Conservation (phyloP, 2,113 vertebrate genomes). For the Recurvirostra avosetta region DNA sequence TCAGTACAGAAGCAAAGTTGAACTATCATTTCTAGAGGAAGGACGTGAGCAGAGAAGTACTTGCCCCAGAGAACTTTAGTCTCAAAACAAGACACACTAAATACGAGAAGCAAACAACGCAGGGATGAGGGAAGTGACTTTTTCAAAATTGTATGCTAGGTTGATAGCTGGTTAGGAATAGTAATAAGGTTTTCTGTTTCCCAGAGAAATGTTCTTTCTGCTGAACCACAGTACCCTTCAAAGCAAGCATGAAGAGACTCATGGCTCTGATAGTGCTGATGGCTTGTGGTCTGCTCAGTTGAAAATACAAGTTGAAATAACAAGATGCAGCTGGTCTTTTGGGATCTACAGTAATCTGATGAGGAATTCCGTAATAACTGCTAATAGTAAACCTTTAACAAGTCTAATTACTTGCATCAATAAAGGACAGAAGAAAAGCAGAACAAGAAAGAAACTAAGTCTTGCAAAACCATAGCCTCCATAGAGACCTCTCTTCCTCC, state of each 20-base stretch:
- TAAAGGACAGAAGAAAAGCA: background rate
- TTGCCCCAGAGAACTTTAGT: background rate
- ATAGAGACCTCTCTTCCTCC: background rate
- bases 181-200: background rate
- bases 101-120: background rate
- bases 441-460: background rate
- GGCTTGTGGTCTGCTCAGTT: background rate
- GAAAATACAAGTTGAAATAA: background rate
- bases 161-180: background rate
- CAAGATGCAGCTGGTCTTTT: background rate
- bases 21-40: background rate
- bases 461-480: background rate
- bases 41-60: background rate
- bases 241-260: background rate
- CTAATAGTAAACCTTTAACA: slow-evolving; percentile 21
- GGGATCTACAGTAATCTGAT: slow-evolving; percentile 12
- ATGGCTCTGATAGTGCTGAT: background rate
- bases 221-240: background rate
- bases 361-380: slow-evolving; percentile 19
- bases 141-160: background rate
- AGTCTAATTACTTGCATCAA: background rate
- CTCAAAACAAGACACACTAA: background rate
- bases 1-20: background rate
- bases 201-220: background rate
- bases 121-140: background rate